phyloP scores from a whole-genome alignment of 2,113 vertebrate species.

The Speoplatyrhinus poulsoni region DNA sequence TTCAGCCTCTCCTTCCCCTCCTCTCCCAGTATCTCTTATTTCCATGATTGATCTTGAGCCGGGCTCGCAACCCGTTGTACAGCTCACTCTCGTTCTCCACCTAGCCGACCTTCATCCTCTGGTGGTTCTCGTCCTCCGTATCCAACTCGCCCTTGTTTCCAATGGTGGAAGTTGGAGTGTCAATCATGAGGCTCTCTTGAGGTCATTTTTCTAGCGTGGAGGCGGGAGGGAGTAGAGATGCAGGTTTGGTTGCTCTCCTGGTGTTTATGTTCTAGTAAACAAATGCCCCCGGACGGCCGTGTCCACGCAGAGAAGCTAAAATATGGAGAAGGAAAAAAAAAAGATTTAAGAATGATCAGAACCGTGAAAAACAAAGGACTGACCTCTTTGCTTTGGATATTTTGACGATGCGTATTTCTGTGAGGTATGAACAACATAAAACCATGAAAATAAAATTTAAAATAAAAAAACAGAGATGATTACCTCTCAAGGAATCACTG shows the following conservation, averaged over 20 bases:
- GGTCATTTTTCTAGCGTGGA: conserved; percentile 61
- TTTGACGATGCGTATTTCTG: conserved; percentile 60
- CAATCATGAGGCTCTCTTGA: conserved; percentile 54
- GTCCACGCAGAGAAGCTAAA: conserved; percentile 71
- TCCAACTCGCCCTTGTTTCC: conserved; percentile 50
- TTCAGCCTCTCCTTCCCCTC: not conserved
- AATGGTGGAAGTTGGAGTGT: conserved; percentile 65
- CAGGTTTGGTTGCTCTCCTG: conserved; percentile 62
- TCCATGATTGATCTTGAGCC: conserved; percentile 71
- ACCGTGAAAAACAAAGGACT: conserved; percentile 33
- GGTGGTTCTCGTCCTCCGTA: conserved; percentile 35
- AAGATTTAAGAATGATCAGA: conserved; percentile 32
- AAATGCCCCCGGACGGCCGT: conserved; percentile 68
- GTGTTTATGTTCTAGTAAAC: conserved; percentile 83
- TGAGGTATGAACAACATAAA: conserved; percentile 64
- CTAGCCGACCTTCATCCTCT: conserved; percentile 57
- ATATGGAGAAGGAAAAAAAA: conserved; percentile 29
- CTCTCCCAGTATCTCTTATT: conserved; percentile 53
- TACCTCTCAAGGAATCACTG: conserved; percentile 77
- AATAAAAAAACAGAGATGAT: conserved; percentile 66
- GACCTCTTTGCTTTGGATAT: conserved; percentile 68
- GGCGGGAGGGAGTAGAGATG: conserved; percentile 68
- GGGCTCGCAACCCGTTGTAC: conserved; percentile 71
- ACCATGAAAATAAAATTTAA: conserved; percentile 48
- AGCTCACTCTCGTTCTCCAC: conserved; percentile 59